These are phyloP conservation scores for Notocelia uddmanniana DNA, from an alignment of 2,888 invertebrate species.

Conservation along the genomic window DNA sequence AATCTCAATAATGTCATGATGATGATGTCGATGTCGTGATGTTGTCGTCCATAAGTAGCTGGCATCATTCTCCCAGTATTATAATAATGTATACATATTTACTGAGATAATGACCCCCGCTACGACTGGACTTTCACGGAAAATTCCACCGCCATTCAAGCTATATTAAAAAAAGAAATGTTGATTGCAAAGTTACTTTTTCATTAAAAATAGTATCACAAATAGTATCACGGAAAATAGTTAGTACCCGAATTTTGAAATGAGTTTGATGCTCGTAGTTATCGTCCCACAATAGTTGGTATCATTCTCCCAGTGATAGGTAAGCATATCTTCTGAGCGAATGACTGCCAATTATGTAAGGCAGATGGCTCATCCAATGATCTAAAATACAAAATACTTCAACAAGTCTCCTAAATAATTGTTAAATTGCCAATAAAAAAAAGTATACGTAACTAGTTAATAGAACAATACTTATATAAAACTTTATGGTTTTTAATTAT, in stretches of 20 bases:
- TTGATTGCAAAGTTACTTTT: not conserved
- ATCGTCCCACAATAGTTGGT: constrained; percentile 40
- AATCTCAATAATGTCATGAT: not conserved
- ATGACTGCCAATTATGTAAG: constrained; percentile 43
- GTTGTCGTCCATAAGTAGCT: constrained; percentile 24
- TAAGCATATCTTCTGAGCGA: constrained; percentile 47
- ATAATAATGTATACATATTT: constrained; percentile 44
- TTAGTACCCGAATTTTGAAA: not conserved
- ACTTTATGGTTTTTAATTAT: no score
- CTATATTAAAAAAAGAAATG: not conserved
- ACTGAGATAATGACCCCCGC: constrained; percentile 46
- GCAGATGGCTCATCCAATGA: not conserved
- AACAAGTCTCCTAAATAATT: not conserved
- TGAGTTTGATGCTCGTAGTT: not conserved
- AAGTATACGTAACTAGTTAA: no score
- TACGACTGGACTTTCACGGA: constrained; percentile 3
- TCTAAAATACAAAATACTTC: not conserved
- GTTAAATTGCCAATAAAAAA: not conserved
- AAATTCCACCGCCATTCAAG: not conserved
- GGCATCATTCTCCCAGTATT: constrained; percentile 50
- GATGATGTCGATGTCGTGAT: constrained; percentile 1
- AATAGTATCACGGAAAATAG: constrained; percentile 17
- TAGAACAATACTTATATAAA: no score
- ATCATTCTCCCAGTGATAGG: constrained; percentile 52
- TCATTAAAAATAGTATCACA: constrained; percentile 45